These are phyloP conservation scores for Rhynchotus rufescens DNA, from an alignment of 2,797 vertebrate genomes.

Conservation along the genomic window DNA sequence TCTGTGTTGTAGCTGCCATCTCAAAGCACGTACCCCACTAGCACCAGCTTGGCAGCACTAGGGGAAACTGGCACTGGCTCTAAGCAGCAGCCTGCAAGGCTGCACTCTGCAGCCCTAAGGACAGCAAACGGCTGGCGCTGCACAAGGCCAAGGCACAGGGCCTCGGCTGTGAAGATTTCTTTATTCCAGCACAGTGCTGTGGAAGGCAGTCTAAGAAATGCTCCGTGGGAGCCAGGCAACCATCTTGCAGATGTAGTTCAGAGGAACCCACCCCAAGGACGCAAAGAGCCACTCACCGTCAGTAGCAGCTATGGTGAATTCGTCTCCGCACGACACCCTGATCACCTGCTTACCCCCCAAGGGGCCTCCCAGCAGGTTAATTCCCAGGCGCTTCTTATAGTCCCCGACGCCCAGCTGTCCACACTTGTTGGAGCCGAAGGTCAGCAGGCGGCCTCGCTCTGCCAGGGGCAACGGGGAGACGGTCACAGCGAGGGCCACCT, in stretches of 20 bases:
- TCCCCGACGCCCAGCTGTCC: slow-evolving; percentile 97
- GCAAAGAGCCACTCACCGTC: slow-evolving; percentile 85
- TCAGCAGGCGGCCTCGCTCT: slow-evolving; percentile 94
- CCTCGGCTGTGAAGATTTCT: background rate
- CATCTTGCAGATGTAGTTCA: background rate
- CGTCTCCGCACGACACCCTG: slow-evolving; percentile 96
- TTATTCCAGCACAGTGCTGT: background rate
- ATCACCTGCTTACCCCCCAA: slow-evolving; percentile 94
- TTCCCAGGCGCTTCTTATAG: slow-evolving; percentile 93
- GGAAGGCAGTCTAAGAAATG: background rate
- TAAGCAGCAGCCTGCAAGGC: background rate
- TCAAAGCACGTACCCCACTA: background rate
- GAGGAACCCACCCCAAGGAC: background rate
- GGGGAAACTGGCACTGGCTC: background rate
- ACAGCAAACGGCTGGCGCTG: background rate
- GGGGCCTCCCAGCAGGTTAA: slow-evolving; percentile 92
- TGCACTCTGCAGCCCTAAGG: background rate
- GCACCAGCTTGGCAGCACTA: background rate
- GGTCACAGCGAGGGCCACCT: background rate
- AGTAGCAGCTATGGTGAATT: slow-evolving; percentile 96
- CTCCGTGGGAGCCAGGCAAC: background rate
- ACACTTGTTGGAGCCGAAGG: slow-evolving; percentile 96
- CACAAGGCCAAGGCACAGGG: background rate
- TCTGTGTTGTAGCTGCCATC: background rate
- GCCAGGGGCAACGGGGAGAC: slow-evolving; percentile 42